Conservation (phyloP, 2,113 vertebrate species). For the Aleadryas rufinucha region DNA sequence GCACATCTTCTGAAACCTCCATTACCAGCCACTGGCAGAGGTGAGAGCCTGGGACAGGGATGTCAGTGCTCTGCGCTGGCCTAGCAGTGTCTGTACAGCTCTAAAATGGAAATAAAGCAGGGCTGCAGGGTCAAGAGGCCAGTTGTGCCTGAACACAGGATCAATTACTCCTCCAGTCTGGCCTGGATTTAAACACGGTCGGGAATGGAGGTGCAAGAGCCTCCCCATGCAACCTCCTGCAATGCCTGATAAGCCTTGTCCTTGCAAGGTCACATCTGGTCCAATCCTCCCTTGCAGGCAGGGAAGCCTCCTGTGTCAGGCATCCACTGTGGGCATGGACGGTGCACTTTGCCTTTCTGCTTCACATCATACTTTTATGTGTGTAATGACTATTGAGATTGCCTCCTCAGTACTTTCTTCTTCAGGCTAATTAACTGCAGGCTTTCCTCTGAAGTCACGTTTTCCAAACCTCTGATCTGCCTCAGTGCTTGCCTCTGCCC, state of each 20-base stretch:
- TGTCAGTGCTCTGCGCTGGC: fast-evolving
- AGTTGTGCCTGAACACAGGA: neutral
- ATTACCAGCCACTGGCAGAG: neutral
- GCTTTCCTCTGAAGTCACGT: neutral
- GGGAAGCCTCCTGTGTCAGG: fast-evolving
- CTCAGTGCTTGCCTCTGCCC: neutral
- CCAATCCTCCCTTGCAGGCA: neutral
- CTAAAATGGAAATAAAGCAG: neutral
- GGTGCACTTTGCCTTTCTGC: neutral
- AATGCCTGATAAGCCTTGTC: neutral
- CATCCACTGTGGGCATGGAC: fast-evolving
- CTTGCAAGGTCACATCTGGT: neutral
- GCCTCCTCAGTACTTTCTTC: neutral
- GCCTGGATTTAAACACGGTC: neutral
- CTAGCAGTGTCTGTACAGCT: neutral
- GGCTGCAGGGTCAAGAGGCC: neutral
- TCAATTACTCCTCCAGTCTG: neutral
- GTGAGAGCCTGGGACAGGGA: neutral
- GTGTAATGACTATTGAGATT: neutral
- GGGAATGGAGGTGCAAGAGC: neutral
- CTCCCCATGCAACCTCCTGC: neutral
- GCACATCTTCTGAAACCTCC: neutral
- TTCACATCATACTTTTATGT: neutral
- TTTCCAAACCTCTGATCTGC: neutral
- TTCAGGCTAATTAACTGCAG: neutral